A percentile compares a stretch with the other conserved stretches of the same genome.
These are phyloP conservation scores for Pyrocephalus nanus DNA, from an alignment of 2,797 vertebrate species.

Conservation along the genomic window DNA sequence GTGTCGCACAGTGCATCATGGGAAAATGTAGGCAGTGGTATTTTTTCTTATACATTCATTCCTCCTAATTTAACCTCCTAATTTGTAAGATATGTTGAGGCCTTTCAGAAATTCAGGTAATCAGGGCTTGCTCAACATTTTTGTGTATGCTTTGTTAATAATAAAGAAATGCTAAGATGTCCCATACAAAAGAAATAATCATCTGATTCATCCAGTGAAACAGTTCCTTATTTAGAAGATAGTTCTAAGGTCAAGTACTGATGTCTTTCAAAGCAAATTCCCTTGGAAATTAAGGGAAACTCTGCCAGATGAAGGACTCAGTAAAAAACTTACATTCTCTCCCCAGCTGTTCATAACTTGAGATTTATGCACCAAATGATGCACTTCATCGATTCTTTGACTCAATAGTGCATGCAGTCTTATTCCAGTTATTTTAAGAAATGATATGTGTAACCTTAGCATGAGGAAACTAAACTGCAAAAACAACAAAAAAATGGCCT, in stretches of 20 bases:
- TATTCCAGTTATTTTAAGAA: neutral
- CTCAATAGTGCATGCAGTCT: neutral
- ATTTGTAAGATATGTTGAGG: neutral
- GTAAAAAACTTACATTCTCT: neutral
- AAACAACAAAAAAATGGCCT: neutral
- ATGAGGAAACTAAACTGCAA: neutral
- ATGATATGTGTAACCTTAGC: neutral
- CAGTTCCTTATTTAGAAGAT: neutral
- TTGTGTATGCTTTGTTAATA: neutral
- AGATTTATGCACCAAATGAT: neutral
- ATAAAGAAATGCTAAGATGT: neutral
- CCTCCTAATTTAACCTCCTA: neutral
- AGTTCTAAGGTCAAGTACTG: neutral
- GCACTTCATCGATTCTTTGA: neutral
- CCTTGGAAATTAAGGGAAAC: neutral
- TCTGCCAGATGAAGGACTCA: neutral
- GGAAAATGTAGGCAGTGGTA: neutral
- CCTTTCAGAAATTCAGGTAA: neutral
- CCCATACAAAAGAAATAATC: neutral
- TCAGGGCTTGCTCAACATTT: neutral
- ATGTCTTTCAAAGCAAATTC: neutral
- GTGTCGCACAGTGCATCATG: neutral
- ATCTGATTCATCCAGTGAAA: neutral
- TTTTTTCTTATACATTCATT: neutral
- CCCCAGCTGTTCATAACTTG: neutral